Percentiles rank a stretch among this genome's conserved stretches.
Conservation (phyloP, 2,888 invertebrate genomes). For the Ypsolopha sequella region DNA sequence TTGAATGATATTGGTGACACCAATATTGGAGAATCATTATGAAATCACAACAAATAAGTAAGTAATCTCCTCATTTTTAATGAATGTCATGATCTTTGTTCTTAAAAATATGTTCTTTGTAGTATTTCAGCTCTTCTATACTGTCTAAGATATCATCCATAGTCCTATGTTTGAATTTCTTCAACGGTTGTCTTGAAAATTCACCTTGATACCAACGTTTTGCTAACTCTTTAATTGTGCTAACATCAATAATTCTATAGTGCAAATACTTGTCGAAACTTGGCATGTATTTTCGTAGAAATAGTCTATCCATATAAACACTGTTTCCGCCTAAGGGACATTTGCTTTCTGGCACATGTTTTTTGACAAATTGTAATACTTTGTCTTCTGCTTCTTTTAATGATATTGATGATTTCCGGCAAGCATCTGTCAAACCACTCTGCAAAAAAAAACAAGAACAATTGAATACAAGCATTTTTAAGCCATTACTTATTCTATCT, state of each 20-base stretch:
- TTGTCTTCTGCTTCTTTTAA: slow-evolving; percentile 77
- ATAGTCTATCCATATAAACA: slow-evolving; percentile 87
- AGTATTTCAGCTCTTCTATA: slow-evolving; percentile 85
- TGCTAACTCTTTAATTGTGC: slow-evolving; percentile 87
- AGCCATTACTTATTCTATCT: neutral
- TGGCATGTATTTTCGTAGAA: slow-evolving; percentile 88
- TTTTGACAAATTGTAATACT: slow-evolving; percentile 78
- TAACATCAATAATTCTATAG: slow-evolving; percentile 94
- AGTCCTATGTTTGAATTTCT: slow-evolving; percentile 78
- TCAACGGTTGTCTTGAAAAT: slow-evolving; percentile 69
- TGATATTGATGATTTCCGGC: slow-evolving; percentile 75
- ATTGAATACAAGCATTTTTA: neutral
- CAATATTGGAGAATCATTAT: too few species aligned
- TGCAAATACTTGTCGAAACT: slow-evolving; percentile 82
- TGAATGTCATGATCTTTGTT: neutral
- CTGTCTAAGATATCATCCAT: slow-evolving; percentile 90
- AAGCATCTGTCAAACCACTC: slow-evolving; percentile 85
- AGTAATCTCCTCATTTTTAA: too few species aligned
- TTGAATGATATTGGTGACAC: too few species aligned
- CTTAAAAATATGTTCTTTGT: slow-evolving; percentile 76
- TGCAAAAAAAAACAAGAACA: slow-evolving; percentile 30
- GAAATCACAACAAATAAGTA: too few species aligned
- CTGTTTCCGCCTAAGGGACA: slow-evolving; percentile 91
- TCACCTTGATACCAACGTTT: slow-evolving; percentile 81
- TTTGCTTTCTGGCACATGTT: slow-evolving; percentile 64